Evolutionary conservation across 2,888 invertebrate species (phyloP).

Genomic region (Oasisia sp.): DNA sequence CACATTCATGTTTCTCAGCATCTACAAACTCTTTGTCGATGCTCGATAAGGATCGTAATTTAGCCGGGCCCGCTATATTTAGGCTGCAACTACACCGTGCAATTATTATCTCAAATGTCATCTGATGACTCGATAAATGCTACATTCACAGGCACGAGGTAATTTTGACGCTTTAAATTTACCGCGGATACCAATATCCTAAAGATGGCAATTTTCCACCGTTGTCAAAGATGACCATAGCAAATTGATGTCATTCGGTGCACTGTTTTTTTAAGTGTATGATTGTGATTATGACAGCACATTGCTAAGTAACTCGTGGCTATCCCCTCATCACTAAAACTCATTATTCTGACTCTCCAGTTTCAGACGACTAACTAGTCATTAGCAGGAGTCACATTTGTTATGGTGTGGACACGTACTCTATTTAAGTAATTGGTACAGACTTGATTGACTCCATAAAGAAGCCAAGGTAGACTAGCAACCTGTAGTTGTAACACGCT

Average conservation of each 20-base stretch:
- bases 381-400: too few species aligned
- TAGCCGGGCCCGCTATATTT: not conserved
- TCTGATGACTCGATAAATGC: conserved; percentile 17
- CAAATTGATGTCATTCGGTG: not conserved
- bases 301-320: not conserved
- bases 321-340: not conserved
- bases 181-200: not conserved
- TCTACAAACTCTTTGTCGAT: conserved; percentile 11
- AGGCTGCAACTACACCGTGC: not conserved
- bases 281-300: not conserved
- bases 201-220: not conserved
- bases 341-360: too few species aligned
- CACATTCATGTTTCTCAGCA: not conserved
- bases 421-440: too few species aligned
- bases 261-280: not conserved
- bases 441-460: too few species aligned
- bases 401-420: too few species aligned
- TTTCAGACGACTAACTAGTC: too few species aligned
- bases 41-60: conserved; percentile 11
- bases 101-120: conserved; percentile 17
- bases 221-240: not conserved
- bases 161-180: conserved; percentile 13
- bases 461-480: too few species aligned
- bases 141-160: not conserved
- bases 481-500: too few species aligned